Conservation (phyloP, 1,140 invertebrate genomes). For the Sycophaga agraensis region DNA sequence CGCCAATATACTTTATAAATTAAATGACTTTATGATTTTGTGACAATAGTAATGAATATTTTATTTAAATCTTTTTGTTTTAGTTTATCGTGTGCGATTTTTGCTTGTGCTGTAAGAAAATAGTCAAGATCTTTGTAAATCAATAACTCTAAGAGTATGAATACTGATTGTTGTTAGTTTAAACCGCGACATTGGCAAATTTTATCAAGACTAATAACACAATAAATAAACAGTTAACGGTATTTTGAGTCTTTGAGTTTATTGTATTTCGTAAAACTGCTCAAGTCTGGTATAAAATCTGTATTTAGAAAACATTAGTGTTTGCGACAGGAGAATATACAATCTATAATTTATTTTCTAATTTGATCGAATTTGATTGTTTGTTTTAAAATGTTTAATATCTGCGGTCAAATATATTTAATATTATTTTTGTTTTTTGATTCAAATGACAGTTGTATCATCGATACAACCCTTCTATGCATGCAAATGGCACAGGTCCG, state of each 20-base stretch:
- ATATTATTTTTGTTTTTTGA: neutral
- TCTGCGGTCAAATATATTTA: neutral
- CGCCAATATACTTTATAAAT: constrained; percentile 48
- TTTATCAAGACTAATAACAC: neutral
- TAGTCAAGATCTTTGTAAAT: constrained; percentile 4
- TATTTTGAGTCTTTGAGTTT: neutral
- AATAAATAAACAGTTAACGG: neutral
- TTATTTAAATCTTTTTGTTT: neutral
- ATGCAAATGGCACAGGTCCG: constrained; percentile 53
- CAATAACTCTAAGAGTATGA: neutral
- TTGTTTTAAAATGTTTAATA: neutral
- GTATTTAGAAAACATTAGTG: neutral
- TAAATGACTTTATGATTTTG: neutral
- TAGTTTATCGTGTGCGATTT: neutral
- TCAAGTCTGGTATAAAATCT: constrained; percentile 1
- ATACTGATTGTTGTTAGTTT: constrained; percentile 3
- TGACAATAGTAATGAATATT: neutral
- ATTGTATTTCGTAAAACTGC: neutral
- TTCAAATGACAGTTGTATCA: constrained; percentile 35
- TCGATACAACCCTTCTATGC: constrained; percentile 51
- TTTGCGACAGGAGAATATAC: neutral
- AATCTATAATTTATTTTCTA: neutral
- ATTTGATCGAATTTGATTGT: neutral
- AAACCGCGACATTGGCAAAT: neutral
- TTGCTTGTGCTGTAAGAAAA: constrained; percentile 10